These are phyloP conservation scores for Physella acuta DNA, from an alignment of 1,140 invertebrate genomes.

Conservation along the genomic window DNA sequence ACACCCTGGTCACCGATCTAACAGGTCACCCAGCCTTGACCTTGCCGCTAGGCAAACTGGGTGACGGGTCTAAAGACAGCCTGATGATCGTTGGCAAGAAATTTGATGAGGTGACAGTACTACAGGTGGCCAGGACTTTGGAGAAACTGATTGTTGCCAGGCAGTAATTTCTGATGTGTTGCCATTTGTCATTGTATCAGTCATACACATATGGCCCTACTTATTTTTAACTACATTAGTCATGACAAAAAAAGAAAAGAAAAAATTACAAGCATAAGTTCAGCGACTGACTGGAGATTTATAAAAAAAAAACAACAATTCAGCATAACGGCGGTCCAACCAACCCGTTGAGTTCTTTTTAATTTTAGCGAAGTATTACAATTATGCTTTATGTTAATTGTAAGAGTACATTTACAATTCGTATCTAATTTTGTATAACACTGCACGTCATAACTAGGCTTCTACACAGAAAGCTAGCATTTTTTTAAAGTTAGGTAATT, in stretches of 20 bases:
- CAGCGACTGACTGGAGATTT: neutral
- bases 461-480: too few species aligned
- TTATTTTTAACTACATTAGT: neutral
- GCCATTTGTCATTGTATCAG: neutral
- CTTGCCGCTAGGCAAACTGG: constrained; percentile 42
- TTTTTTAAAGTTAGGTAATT: too few species aligned
- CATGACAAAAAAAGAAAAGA: neutral
- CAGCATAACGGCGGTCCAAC: too few species aligned
- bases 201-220: neutral
- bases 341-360: too few species aligned
- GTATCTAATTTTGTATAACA: too few species aligned
- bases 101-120: constrained; percentile 37
- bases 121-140: constrained; percentile 38
- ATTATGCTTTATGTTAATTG: too few species aligned
- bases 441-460: too few species aligned
- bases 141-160: constrained; percentile 28
- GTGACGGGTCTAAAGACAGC: constrained; percentile 40
- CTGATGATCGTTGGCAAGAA: constrained; percentile 40
- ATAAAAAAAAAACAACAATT: too few species aligned
- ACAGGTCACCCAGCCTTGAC: constrained; percentile 47
- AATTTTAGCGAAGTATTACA: too few species aligned
- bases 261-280: neutral
- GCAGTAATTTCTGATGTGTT: neutral
- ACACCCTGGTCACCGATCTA: constrained; percentile 40
- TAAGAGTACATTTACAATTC: too few species aligned